phyloP scores from a whole-genome alignment of 2,888 invertebrate genomes.

The Apantesis nais region DNA sequence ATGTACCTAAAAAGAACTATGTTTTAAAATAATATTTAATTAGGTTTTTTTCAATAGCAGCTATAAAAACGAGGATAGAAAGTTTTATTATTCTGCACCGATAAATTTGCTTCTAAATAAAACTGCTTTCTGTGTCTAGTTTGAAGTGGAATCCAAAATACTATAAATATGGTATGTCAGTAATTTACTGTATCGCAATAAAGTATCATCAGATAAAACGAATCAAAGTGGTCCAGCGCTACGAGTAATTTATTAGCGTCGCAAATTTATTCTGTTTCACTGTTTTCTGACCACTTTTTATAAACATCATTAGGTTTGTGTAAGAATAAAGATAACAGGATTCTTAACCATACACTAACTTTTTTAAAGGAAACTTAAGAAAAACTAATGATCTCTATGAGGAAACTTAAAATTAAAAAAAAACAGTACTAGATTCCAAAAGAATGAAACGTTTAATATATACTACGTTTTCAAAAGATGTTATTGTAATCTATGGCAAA shows the following conservation, averaged over 20 bases:
- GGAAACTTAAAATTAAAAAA: neutral
- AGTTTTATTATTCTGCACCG: neutral
- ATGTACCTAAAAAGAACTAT: neutral
- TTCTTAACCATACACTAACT: neutral
- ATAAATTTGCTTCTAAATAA: neutral
- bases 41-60: neutral
- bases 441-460: neutral
- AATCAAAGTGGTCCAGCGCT: constrained; percentile 46
- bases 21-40: neutral
- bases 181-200: constrained; percentile 55
- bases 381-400: too few relatives aligned
- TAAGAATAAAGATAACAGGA: neutral
- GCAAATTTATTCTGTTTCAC: constrained; percentile 45
- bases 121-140: neutral
- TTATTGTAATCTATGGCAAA: constrained; percentile 14
- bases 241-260: constrained; percentile 60
- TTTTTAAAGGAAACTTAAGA: neutral
- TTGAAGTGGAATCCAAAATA: constrained; percentile 20
- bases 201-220: constrained; percentile 60
- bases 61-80: neutral
- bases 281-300: constrained; percentile 30
- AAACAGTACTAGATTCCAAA: neutral
- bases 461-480: neutral
- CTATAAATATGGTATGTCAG: constrained; percentile 26
- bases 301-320: constrained; percentile 1